These are phyloP conservation scores for Gephyroberyx darwinii DNA, from an alignment of 2,797 vertebrate species.

Conservation along the genomic window DNA sequence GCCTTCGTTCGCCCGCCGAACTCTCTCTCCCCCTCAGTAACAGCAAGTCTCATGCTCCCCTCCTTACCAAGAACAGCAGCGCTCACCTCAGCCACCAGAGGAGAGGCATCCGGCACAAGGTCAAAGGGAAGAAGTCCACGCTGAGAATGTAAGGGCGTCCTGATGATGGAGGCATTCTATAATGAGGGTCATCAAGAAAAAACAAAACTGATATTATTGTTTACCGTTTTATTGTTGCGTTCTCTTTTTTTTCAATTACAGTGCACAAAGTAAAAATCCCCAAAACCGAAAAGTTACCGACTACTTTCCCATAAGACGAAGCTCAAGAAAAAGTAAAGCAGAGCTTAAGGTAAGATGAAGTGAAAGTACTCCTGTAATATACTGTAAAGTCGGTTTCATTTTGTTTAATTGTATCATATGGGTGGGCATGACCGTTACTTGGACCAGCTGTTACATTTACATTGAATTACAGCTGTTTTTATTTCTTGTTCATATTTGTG, in stretches of 20 bases:
- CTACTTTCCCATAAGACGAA: slow-evolving; percentile 94
- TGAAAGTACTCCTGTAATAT: neutral
- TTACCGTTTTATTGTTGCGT: neutral
- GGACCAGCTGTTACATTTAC: neutral
- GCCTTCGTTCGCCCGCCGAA: slow-evolving; percentile 43
- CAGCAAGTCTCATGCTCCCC: slow-evolving; percentile 54
- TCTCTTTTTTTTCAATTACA: slow-evolving; percentile 52
- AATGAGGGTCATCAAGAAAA: neutral
- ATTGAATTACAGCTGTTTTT: too few relatives aligned
- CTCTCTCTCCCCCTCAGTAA: slow-evolving; percentile 45
- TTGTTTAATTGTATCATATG: neutral
- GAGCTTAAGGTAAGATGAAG: slow-evolving; percentile 87
- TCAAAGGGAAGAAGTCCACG: slow-evolving; percentile 81
- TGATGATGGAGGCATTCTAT: neutral
- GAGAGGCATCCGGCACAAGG: slow-evolving; percentile 76
- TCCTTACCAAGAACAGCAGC: slow-evolving; percentile 59
- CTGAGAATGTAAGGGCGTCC: slow-evolving; percentile 82
- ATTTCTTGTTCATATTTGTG: neutral
- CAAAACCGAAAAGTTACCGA: slow-evolving; percentile 95
- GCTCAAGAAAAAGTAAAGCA: slow-evolving; percentile 92
- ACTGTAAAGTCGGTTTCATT: neutral
- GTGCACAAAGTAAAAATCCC: slow-evolving; percentile 81
- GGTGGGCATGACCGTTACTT: neutral
- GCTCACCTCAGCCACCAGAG: slow-evolving; percentile 71
- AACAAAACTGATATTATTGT: neutral